Evolutionary conservation across 2,113 vertebrate species (phyloP).

Genomic region (Heptranchias perlo): DNA sequence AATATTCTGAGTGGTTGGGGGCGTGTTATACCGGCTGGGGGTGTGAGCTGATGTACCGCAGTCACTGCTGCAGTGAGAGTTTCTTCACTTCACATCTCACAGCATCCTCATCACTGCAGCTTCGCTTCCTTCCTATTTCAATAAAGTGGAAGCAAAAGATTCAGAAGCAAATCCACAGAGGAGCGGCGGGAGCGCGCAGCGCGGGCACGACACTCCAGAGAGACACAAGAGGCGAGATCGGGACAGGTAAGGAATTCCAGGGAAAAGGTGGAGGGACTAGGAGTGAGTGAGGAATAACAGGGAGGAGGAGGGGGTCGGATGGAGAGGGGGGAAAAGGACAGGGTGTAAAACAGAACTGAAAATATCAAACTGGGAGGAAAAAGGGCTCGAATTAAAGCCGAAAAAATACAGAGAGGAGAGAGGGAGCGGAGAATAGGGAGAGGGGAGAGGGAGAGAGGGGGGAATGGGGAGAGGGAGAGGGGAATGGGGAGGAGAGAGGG

Average conservation of each 20-base stretch:
- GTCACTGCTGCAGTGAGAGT: not conserved
- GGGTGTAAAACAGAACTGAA: not conserved
- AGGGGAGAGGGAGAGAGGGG: not conserved
- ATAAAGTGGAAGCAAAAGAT: too few species aligned
- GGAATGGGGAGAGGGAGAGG: not conserved
- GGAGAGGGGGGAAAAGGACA: too few species aligned
- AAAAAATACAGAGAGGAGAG: not conserved
- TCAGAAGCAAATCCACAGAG: not conserved
- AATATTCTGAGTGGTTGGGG: not conserved
- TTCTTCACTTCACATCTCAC: too few species aligned
- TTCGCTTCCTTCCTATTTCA: not conserved
- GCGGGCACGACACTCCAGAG: too few species aligned
- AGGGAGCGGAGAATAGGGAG: too few species aligned
- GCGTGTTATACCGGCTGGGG: not conserved
- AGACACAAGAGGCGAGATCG: not conserved
- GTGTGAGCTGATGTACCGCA: not conserved
- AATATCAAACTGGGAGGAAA: not conserved
- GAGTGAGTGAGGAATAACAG: too few species aligned
- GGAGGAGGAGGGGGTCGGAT: not conserved
- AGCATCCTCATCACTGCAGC: not conserved
- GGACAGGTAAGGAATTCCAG: not conserved
- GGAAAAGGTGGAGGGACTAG: not conserved
- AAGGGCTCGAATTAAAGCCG: not conserved
- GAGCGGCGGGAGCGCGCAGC: too few species aligned
- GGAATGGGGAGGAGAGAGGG: not conserved